Evolutionary conservation across 2,113 vertebrate genomes (phyloP), one percentile per base, ranked within the genome.

Genomic region (Recurvirostra avosetta): DNA sequence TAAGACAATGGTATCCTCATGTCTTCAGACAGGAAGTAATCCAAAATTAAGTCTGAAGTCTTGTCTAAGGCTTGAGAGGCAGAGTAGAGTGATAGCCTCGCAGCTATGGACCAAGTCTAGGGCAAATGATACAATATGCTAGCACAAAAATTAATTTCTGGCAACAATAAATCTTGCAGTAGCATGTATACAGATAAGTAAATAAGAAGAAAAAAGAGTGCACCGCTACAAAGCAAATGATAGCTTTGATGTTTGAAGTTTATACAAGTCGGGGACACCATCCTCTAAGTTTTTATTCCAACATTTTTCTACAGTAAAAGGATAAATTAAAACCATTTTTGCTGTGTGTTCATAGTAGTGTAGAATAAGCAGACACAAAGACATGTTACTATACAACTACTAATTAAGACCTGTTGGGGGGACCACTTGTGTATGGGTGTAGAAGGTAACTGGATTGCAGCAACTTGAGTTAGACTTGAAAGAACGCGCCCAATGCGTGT

Each of bases 161-260:
- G 38, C 63, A 94, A 80, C 29, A 83, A 34, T 12, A 73, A 27
- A 80, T 66, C 34, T 88, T 79, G n/a, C 27, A 94, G 55, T 36
- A 75, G 26, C 34, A 59, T 22, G 38, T n/a, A n/a, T 52, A 67
- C 23, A 27, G 45, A 41, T 62, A 91, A 81, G 72, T 47, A 71
- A 49, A 50, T 21, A 17, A 34, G 21, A 11, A 13, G n/a, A 22
- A 23, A 59, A 26, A 55, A 34, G 13, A 8, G 11, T 8, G 10
- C 22, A 50, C 15, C 25, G 6, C 61, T 81, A 63, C 65, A 89
- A 94, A 94, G 65, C 22, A 41, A 86, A 49, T 11, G 3, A 5
- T 32, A 91, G 43, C 73, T 96, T 95, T 94, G 68, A 92, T 91
- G 65, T 74, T 30, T 92, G 62, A 74, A 75, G 32, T 67, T 88